These are phyloP conservation scores for Drosophila nigrodunni DNA, from an alignment of 1,140 invertebrate species.

Conservation along the genomic window DNA sequence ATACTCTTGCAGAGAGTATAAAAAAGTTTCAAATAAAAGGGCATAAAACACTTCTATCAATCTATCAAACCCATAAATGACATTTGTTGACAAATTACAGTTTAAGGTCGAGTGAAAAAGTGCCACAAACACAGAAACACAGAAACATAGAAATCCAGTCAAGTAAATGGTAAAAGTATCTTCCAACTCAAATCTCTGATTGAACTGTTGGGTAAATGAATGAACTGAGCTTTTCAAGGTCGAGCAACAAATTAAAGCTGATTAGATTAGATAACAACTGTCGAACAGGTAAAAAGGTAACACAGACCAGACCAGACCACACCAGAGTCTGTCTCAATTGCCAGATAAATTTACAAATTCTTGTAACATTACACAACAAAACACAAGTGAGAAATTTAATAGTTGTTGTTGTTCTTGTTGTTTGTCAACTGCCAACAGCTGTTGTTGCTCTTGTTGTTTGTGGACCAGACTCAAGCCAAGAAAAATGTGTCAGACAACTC, in stretches of 20 bases:
- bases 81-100: not conserved
- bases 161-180: constrained; percentile 7
- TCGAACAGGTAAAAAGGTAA: not conserved
- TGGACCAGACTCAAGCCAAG: constrained; percentile 9
- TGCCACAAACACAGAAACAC: not conserved
- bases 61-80: no score
- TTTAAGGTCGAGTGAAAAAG: not conserved
- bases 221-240: constrained; percentile 25
- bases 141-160: not conserved
- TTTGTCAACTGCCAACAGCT: constrained; percentile 32
- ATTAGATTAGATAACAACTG: constrained; percentile 38
- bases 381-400: not conserved
- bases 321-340: constrained; percentile 16
- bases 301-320: not conserved
- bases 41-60: no score
- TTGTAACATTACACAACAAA: constrained; percentile 19
- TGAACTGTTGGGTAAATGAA: constrained; percentile 14
- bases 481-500: constrained; percentile 14
- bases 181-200: not conserved
- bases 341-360: constrained; percentile 38
- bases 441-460: constrained; percentile 27
- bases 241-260: constrained; percentile 19
- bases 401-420: constrained; percentile 18
- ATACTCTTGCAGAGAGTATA: no score
- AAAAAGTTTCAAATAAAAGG: not conserved